A percentile compares a stretch with the other conserved stretches of the same genome.
Evolutionary conservation across 2,113 vertebrate genomes (phyloP).

Genomic region (Nothoprocta perdicaria): DNA sequence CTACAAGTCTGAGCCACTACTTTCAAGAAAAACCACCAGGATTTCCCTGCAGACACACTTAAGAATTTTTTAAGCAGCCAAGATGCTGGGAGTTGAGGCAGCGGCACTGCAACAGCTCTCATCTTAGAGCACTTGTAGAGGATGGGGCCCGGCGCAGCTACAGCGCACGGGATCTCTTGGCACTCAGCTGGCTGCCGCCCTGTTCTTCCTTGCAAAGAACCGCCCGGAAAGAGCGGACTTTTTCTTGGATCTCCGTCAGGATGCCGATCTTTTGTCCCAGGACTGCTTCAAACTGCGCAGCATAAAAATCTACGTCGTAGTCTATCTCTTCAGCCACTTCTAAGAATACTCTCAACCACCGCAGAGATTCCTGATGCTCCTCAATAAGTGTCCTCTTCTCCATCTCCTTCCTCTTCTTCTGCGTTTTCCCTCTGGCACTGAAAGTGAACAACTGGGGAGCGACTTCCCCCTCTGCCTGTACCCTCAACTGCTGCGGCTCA

Average conservation of each 20-base stretch:
- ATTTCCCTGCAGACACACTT: not conserved
- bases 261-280: constrained; percentile 60
- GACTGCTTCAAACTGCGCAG: constrained; percentile 47
- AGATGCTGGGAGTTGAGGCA: not conserved
- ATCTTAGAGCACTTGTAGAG: not conserved
- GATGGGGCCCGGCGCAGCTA: not conserved
- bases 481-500: not conserved
- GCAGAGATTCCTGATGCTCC: not conserved
- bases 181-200: not conserved
- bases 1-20: not conserved
- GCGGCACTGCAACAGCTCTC: not conserved
- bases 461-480: not conserved
- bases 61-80: constrained; percentile 24
- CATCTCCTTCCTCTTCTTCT: not conserved
- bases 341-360: not conserved
- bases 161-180: not conserved
- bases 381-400: not conserved
- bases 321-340: not conserved
- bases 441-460: not conserved
- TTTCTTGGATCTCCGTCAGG: constrained; percentile 51
- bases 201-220: constrained; percentile 26
- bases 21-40: not conserved
- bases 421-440: not conserved
- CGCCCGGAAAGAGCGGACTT: constrained; percentile 50
- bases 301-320: constrained; percentile 35